Conservation (phyloP, 2,113 vertebrate species). For the Paedocypris sp. region DNA sequence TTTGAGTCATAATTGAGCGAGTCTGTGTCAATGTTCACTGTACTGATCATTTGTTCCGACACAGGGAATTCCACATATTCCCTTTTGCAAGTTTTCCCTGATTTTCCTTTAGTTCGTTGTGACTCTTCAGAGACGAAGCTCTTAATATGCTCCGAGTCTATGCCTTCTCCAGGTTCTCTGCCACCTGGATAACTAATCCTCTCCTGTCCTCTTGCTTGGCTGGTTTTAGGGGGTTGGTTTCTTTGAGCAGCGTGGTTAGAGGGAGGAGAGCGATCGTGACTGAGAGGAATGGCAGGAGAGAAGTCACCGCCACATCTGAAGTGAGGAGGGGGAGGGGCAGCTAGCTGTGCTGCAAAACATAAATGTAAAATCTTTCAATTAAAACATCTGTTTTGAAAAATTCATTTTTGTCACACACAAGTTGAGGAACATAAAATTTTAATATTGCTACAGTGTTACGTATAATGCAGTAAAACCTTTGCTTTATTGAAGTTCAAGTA, state of each 20-base stretch:
- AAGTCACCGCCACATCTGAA: constrained; percentile 45
- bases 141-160: constrained; percentile 56
- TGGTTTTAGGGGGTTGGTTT: constrained; percentile 31
- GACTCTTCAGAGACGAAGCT: constrained; percentile 19
- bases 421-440: too few species aligned
- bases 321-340: constrained; percentile 33
- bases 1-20: constrained; percentile 23
- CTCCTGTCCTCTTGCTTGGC: constrained; percentile 30
- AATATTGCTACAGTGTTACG: too few species aligned
- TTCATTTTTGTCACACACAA: too few species aligned
- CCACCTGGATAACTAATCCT: constrained; percentile 43
- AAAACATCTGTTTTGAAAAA: too few species aligned
- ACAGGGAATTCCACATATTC: neutral
- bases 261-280: constrained; percentile 23
- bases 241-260: constrained; percentile 21
- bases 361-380: neutral
- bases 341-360: constrained; percentile 44
- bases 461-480: too few species aligned
- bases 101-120: constrained; percentile 33
- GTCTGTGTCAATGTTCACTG: constrained; percentile 26
- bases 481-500: too few species aligned
- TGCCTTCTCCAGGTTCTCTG: constrained; percentile 65
- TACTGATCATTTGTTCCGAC: constrained; percentile 25
- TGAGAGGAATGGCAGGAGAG: constrained; percentile 12
- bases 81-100: constrained; percentile 8